phyloP scores from a whole-genome alignment of 2,888 invertebrate genomes.

The Agrotis ipsilon region DNA sequence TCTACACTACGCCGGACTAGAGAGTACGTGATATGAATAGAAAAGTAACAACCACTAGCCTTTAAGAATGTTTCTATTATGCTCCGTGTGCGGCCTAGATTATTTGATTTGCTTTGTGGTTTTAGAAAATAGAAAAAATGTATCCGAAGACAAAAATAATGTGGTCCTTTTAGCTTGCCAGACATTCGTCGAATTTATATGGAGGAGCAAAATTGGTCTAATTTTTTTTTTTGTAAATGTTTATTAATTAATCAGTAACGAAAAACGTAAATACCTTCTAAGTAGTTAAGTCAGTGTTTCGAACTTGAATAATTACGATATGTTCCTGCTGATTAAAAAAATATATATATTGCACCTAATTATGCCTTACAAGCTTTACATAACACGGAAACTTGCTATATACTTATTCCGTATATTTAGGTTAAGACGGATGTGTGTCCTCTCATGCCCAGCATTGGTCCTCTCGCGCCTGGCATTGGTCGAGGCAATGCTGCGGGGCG shows the following conservation, averaged over 20 bases:
- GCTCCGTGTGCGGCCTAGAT: conserved; percentile 25
- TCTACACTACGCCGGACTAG: conserved; percentile 48
- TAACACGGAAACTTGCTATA: neutral
- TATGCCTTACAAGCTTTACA: neutral
- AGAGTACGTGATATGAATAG: conserved; percentile 60
- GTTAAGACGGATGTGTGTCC: too few species aligned
- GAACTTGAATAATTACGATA: too few species aligned
- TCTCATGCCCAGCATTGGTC: too few species aligned
- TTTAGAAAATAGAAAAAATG: neutral
- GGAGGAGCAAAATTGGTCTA: neutral
- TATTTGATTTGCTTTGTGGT: conserved; percentile 39
- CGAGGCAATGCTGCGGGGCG: too few species aligned
- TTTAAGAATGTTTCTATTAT: conserved; percentile 51
- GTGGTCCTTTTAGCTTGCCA: neutral
- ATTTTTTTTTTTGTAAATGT: too few species aligned
- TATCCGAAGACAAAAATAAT: neutral
- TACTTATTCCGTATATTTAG: too few species aligned
- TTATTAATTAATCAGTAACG: too few species aligned
- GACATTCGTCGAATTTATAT: neutral
- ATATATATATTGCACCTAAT: too few species aligned
- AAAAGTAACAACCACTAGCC: conserved; percentile 36
- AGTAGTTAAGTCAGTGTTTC: too few species aligned
- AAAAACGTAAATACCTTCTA: too few species aligned
- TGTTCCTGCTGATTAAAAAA: neutral
- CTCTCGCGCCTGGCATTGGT: too few species aligned